Conservation (phyloP, 2,113 vertebrate genomes). For the Grammomys surdaster region DNA sequence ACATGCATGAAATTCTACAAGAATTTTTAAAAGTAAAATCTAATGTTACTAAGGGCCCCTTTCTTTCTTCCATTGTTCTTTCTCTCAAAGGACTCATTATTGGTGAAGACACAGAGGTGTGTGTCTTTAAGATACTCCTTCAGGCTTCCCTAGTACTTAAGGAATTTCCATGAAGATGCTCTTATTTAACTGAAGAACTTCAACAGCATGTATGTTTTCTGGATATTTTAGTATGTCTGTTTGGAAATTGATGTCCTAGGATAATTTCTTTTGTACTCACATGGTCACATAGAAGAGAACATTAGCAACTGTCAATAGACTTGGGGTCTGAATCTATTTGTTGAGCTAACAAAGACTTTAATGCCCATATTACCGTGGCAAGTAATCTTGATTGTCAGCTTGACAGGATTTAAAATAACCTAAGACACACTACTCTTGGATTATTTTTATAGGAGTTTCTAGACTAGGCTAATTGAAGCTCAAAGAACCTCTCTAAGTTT, state of each 20-base stretch:
- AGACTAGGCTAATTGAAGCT: not conserved
- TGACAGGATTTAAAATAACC: not conserved
- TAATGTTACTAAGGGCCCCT: not conserved
- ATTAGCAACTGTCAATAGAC: not conserved
- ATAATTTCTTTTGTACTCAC: not conserved
- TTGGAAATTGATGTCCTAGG: not conserved
- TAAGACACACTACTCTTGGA: not conserved
- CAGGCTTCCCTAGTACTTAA: not conserved
- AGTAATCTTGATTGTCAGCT: not conserved
- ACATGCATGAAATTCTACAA: not conserved
- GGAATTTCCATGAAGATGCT: not conserved
- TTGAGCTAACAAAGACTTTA: not conserved
- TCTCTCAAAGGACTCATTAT: not conserved
- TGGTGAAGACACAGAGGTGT: not conserved
- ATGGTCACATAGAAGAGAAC: not conserved
- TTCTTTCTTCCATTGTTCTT: not conserved
- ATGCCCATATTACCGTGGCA: not conserved
- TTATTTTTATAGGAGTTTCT: not conserved
- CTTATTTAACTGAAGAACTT: not conserved
- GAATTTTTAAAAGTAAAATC: not conserved
- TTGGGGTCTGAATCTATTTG: no score
- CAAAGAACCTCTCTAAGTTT: not conserved
- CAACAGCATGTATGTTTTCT: not conserved
- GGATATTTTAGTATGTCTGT: not conserved
- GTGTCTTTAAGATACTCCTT: not conserved